A percentile compares a stretch with the other conserved stretches of the same genome.
Conservation (phyloP, 2,888 invertebrate species). For the Amphipyra tragopoginis region DNA sequence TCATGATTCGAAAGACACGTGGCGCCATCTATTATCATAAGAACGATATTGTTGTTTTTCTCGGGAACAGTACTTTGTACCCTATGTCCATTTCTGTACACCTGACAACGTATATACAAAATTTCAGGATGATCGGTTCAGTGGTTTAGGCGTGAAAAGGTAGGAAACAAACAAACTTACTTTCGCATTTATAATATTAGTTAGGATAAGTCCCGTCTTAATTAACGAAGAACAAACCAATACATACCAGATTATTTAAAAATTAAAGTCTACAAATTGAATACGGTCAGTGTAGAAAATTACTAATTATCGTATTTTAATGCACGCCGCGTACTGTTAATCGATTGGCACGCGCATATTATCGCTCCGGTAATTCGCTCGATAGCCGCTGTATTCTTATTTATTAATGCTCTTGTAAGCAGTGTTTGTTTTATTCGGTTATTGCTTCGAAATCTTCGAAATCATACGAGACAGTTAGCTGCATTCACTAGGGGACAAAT, state of each 20-base stretch:
- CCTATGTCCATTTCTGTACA: too few species aligned
- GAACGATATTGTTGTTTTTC: too few species aligned
- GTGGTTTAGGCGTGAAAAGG: too few species aligned
- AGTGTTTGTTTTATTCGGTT: neutral
- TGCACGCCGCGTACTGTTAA: slow-evolving; percentile 42
- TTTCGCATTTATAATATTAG: too few species aligned
- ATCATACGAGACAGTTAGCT: too few species aligned
- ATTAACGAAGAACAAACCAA: slow-evolving; percentile 2
- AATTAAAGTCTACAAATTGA: slow-evolving; percentile 34
- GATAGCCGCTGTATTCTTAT: slow-evolving; percentile 9
- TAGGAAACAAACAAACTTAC: too few species aligned
- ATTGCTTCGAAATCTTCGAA: slow-evolving; percentile 2
- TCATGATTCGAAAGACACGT: too few species aligned
- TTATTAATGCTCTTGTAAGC: slow-evolving; percentile 13
- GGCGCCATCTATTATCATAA: too few species aligned
- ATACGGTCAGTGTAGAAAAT: slow-evolving; percentile 50
- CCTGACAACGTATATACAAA: too few species aligned
- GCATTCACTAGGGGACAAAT: too few species aligned
- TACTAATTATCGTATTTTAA: slow-evolving; percentile 51
- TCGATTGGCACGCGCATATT: slow-evolving; percentile 55
- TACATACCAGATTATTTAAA: slow-evolving; percentile 27
- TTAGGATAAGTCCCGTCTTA: neutral
- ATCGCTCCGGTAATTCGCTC: slow-evolving; percentile 37
- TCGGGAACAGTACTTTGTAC: too few species aligned
- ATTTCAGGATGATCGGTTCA: too few species aligned